Evolutionary conservation across 2,888 invertebrate genomes (phyloP), one percentile per base, ranked within the genome.

Genomic region (Linyphia triangularis): DNA sequence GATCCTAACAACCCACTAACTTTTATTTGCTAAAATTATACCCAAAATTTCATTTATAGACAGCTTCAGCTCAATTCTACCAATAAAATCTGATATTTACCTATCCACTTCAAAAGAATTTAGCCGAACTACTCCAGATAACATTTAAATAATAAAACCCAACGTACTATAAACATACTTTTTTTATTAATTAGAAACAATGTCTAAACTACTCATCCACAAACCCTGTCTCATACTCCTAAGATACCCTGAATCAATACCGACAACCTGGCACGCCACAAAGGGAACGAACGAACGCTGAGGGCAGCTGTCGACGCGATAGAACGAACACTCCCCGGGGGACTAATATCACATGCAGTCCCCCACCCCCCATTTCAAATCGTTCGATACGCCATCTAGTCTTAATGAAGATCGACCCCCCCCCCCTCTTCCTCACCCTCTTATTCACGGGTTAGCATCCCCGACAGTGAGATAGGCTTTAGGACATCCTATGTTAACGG

Each of bases 351-450:
- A 65, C 75, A 51, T 81, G 65, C 75, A 65, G 33, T 19, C 75
- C 78, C 78, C 70, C 59, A 73, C 67, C 86, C 63, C 72, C 40
- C 82, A 82, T 40, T 72, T 72, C 82, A 81, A 86, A 86, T 81
- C 86, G 86, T 75, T 86, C 86, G 81, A 86, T 86, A 86, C 81
- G 75, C 81, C 86, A 81, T 81, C 81, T 67, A 73, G 63, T 86
- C 86, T 86, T 86, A 86, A 86, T 86, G 86, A 86, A 86, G 86
- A 81, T 75, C 37, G 72, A 72, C 24, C n/a, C 51, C 51, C 4
- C 16, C 37, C 28, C 19, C 59, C 33, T n/a, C 63, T 9, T 61
- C 26, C n/a, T 70, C 59, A 37, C 81, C 81, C 81, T n/a, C 37
- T 57, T 79, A 70, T 83, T 83, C 83, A 77, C 75, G 75, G 75